These are phyloP conservation scores for Strigamia crassipes DNA, from an alignment of 2,888 invertebrate species.

Conservation along the genomic window DNA sequence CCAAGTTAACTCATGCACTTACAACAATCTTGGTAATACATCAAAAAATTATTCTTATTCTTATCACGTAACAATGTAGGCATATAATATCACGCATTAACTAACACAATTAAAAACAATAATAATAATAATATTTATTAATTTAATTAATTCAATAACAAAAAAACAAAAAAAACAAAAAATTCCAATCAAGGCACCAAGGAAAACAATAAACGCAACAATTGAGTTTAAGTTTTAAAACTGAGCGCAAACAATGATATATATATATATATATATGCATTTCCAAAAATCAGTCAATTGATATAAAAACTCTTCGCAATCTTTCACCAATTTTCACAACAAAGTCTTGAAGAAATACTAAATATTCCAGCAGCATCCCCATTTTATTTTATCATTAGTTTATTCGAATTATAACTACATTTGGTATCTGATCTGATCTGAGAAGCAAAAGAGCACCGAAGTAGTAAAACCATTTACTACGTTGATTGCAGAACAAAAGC, in stretches of 20 bases:
- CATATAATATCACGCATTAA: too few species aligned
- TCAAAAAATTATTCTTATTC: neutral
- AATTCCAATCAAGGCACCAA: neutral
- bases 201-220: neutral
- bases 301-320: neutral
- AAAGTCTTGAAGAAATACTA: neutral
- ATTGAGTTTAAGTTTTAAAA: neutral
- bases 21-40: neutral
- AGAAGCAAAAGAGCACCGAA: neutral
- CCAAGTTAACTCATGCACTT: neutral
- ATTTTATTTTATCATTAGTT: neutral
- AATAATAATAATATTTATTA: too few species aligned
- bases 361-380: neutral
- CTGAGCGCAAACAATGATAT: neutral
- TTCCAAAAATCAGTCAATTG: neutral
- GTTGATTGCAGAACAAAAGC: neutral
- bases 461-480: neutral
- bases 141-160: too few species aligned
- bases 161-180: too few species aligned
- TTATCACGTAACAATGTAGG: neutral
- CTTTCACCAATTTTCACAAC: neutral
- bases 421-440: neutral
- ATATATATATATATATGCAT: neutral
- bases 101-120: too few species aligned
- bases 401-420: neutral